Evolutionary conservation across 2,888 invertebrate genomes (phyloP).

Genomic region (Pharmacophagus antenor): DNA sequence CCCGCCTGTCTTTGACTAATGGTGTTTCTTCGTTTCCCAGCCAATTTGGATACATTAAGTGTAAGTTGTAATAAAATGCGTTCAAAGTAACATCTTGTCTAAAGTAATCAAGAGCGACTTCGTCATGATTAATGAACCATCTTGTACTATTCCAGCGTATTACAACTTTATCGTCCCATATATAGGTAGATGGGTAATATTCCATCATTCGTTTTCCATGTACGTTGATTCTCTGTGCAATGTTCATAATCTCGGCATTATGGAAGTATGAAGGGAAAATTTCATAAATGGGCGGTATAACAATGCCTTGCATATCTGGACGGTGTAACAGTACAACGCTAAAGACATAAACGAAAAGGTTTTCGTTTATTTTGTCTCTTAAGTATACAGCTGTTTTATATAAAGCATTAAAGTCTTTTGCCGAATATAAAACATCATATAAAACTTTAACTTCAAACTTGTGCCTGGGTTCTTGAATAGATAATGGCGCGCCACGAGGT

Average conservation of each 20-base stretch:
- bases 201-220: constrained; percentile 56
- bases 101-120: constrained; percentile 84
- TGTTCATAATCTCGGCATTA: constrained; percentile 84
- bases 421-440: constrained; percentile 84
- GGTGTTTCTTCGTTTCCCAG: constrained; percentile 78
- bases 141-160: constrained; percentile 83
- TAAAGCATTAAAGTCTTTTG: constrained; percentile 87
- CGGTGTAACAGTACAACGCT: constrained; percentile 83
- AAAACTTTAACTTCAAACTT: constrained; percentile 83
- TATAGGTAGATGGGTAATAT: constrained; percentile 53
- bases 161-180: constrained; percentile 74
- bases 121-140: constrained; percentile 73
- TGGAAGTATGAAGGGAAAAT: constrained; percentile 87
- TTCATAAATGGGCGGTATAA: constrained; percentile 87
- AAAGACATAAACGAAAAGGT: constrained; percentile 84
- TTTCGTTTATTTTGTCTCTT: constrained; percentile 85
- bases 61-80: constrained; percentile 82
- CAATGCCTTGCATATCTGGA: constrained; percentile 82
- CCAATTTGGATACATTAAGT: constrained; percentile 84
- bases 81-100: constrained; percentile 87
- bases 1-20: constrained; percentile 80
- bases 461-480: constrained; percentile 77
- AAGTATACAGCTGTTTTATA: constrained; percentile 85
- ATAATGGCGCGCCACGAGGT: constrained; percentile 82
- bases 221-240: constrained; percentile 82